A percentile compares a stretch with the other conserved stretches of the same genome.
Evolutionary conservation across 1,140 invertebrate species (phyloP).

Genomic region (Bombus waltoni): DNA sequence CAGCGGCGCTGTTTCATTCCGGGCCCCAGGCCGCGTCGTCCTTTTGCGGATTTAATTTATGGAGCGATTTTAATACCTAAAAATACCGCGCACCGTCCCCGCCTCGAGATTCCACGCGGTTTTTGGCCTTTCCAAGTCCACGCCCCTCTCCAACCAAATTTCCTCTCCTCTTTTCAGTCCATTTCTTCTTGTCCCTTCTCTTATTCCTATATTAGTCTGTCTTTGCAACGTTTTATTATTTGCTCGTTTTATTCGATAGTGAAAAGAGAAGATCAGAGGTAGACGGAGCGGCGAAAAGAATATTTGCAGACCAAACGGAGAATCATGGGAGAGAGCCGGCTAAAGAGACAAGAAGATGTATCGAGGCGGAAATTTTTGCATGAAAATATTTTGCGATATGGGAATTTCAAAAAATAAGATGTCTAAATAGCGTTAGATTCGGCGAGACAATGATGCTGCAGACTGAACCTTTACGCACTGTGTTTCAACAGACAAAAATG

Average conservation of each 20-base stretch:
- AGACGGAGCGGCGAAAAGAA: background rate
- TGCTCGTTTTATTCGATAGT: background rate
- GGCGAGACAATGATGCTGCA: background rate
- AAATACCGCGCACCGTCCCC: slow-evolving; percentile 74
- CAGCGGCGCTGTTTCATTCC: slow-evolving; percentile 70
- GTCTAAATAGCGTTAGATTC: no score
- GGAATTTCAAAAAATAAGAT: no score
- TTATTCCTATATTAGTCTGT: background rate
- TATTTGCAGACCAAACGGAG: background rate
- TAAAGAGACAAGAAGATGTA: background rate
- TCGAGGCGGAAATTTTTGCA: no score
- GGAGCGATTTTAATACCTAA: slow-evolving; percentile 79
- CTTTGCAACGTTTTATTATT: background rate
- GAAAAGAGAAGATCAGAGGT: background rate
- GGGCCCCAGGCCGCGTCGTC: slow-evolving; percentile 58
- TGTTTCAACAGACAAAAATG: no score
- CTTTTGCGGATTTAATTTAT: slow-evolving; percentile 80
- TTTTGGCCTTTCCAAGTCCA: slow-evolving; percentile 53
- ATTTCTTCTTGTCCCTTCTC: background rate
- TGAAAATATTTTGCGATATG: no score
- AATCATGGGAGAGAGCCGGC: background rate
- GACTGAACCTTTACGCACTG: no score
- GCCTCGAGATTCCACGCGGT: slow-evolving; percentile 73
- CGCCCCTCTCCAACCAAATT: background rate
- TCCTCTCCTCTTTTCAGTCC: background rate